Evolutionary conservation across 2,113 vertebrate species (phyloP).

Genomic region (Albula goreensis): DNA sequence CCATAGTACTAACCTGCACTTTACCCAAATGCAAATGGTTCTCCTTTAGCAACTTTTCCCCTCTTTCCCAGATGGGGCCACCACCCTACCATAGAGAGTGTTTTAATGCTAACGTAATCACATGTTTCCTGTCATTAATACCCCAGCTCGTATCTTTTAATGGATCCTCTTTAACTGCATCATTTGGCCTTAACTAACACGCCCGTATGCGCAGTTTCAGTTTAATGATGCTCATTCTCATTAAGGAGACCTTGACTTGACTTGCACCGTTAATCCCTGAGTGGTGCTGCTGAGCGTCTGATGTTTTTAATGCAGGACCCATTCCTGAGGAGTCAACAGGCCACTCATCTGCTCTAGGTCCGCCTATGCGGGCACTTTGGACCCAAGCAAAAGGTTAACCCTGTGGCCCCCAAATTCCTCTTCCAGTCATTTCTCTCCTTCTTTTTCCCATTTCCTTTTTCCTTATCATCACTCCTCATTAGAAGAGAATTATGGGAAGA

Average conservation of each 20-base stretch:
- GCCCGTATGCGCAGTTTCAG: not conserved
- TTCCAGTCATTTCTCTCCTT: no score
- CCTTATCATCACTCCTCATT: no score
- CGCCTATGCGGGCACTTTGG: not conserved
- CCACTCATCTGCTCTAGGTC: no score
- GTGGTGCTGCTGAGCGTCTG: not conserved
- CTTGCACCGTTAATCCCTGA: not conserved
- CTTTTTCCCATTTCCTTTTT: no score
- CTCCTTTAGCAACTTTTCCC: no score
- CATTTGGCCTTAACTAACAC: not conserved
- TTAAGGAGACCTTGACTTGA: constrained; percentile 1
- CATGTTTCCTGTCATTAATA: constrained; percentile 3
- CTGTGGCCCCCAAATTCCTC: not conserved
- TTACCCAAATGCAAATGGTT: no score
- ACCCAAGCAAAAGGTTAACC: not conserved
- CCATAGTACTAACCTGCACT: no score
- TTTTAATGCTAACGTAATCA: not conserved
- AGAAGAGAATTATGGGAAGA: no score
- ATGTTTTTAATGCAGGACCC: not conserved
- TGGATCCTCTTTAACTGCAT: not conserved
- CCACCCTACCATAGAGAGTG: not conserved
- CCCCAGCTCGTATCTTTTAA: not conserved
- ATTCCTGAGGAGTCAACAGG: not conserved
- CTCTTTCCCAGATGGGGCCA: no score
- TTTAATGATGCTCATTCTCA: constrained; percentile 1